These are phyloP conservation scores for Euphydryas editha DNA, from an alignment of 2,888 invertebrate species.

Conservation along the genomic window DNA sequence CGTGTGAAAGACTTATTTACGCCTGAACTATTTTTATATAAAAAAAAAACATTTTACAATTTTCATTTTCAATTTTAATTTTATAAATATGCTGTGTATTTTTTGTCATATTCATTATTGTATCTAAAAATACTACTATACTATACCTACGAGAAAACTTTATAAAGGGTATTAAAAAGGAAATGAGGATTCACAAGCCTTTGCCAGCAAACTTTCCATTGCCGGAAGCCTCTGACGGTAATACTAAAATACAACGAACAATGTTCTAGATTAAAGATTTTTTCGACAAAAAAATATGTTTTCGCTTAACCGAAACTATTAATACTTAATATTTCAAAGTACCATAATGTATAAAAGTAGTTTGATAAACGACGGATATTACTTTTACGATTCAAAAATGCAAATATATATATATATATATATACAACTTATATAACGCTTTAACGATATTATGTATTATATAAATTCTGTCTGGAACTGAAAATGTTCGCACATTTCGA, in stretches of 20 bases:
- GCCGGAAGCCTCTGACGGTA: conserved; percentile 9
- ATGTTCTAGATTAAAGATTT: conserved; percentile 11
- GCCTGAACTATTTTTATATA: too few relatives aligned
- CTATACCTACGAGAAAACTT: not conserved
- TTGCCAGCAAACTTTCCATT: conserved; percentile 17
- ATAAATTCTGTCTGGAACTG: conserved; percentile 29
- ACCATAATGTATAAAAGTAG: conserved; percentile 1
- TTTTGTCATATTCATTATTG: too few relatives aligned
- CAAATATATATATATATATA: too few relatives aligned
- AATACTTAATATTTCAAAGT: conserved; percentile 6
- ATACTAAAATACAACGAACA: conserved; percentile 8
- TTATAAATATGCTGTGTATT: too few relatives aligned
- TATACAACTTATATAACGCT: too few relatives aligned
- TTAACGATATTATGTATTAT: conserved; percentile 20
- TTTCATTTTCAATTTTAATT: too few relatives aligned
- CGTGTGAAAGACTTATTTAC: too few relatives aligned
- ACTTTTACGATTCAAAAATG: not conserved
- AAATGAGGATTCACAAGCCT: conserved; percentile 20
- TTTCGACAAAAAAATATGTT: not conserved
- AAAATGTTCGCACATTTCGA: conserved; percentile 28
- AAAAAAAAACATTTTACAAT: too few relatives aligned
- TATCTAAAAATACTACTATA: not conserved
- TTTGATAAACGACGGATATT: not conserved
- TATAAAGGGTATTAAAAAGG: not conserved
- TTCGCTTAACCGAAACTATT: not conserved